Conservation (phyloP, 2,888 invertebrate genomes). For the Octodonta nipae region DNA sequence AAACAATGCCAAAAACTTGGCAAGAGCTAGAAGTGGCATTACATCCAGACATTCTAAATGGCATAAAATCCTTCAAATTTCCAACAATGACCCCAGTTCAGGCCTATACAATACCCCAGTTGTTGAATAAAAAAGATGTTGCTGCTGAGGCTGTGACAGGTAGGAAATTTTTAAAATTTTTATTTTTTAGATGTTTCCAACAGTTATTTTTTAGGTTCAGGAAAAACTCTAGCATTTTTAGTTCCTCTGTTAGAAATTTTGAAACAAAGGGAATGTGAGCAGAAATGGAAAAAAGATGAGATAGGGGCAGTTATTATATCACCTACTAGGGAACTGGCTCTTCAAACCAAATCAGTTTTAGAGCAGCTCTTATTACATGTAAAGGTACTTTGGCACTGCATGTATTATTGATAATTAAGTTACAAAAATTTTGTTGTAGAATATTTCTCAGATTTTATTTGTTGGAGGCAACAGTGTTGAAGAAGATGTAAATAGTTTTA, state of each 20-base stretch:
- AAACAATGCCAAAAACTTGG: conserved; percentile 36
- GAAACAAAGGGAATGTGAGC: conserved; percentile 44
- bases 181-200: neutral
- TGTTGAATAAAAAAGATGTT: conserved; percentile 86
- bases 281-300: conserved; percentile 56
- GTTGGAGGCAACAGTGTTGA: conserved; percentile 75
- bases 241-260: conserved; percentile 84
- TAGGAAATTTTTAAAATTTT: conserved; percentile 7
- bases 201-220: conserved; percentile 54
- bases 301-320: conserved; percentile 84
- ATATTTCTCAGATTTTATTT: conserved; percentile 46
- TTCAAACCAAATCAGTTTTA: conserved; percentile 67
- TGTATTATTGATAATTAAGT: neutral
- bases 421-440: conserved; percentile 26
- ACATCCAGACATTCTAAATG: conserved; percentile 34
- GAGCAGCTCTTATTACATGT: conserved; percentile 37
- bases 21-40: conserved; percentile 35
- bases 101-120: conserved; percentile 77
- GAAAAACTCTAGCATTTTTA: conserved; percentile 92
- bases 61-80: conserved; percentile 41
- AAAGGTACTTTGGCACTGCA: conserved; percentile 27
- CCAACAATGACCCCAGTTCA: conserved; percentile 50
- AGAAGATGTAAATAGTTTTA: conserved; percentile 57
- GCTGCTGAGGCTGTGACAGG: conserved; percentile 92
- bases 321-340: conserved; percentile 89